phyloP scores from a whole-genome alignment of 2,888 invertebrate genomes.

The Drosophila percnosoma region DNA sequence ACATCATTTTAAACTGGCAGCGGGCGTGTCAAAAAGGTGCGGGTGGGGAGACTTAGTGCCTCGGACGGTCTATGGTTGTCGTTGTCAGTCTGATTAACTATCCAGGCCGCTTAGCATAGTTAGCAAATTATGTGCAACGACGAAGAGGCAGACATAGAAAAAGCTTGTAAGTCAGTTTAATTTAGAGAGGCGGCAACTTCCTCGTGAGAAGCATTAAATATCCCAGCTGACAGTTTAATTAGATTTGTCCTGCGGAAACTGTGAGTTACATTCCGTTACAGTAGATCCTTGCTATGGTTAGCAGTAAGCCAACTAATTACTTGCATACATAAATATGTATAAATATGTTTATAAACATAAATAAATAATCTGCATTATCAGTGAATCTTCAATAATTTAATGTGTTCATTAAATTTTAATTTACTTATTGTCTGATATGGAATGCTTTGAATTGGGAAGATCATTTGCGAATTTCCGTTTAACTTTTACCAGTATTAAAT shows the following conservation, averaged over 20 bases:
- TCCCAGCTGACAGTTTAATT: slow-evolving; percentile 27
- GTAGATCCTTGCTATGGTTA: background rate
- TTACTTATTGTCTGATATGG: background rate
- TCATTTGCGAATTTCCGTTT: background rate
- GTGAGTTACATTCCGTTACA: background rate
- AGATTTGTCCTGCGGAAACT: slow-evolving; percentile 3
- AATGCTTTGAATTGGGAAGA: background rate
- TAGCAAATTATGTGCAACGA: slow-evolving; percentile 27
- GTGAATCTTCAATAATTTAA: background rate
- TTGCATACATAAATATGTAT: background rate
- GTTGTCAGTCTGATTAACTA: slow-evolving; percentile 48
- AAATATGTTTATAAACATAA: too few species aligned
- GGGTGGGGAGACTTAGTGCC: slow-evolving; percentile 1
- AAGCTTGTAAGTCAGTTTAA: slow-evolving; percentile 7
- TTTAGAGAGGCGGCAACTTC: slow-evolving; percentile 17
- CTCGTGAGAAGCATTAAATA: slow-evolving; percentile 17
- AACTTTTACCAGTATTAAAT: background rate
- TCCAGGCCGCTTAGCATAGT: slow-evolving; percentile 27
- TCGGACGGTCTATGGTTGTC: slow-evolving; percentile 27
- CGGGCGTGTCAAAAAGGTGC: background rate
- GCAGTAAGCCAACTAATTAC: background rate
- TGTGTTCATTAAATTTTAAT: background rate
- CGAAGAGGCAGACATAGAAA: background rate
- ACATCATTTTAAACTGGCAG: slow-evolving; percentile 24
- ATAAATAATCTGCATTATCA: background rate